Evolutionary conservation across 1,140 invertebrate species (phyloP), one percentile per base, ranked within the genome.

Genomic region (Leptinotarsa undecemlineata): DNA sequence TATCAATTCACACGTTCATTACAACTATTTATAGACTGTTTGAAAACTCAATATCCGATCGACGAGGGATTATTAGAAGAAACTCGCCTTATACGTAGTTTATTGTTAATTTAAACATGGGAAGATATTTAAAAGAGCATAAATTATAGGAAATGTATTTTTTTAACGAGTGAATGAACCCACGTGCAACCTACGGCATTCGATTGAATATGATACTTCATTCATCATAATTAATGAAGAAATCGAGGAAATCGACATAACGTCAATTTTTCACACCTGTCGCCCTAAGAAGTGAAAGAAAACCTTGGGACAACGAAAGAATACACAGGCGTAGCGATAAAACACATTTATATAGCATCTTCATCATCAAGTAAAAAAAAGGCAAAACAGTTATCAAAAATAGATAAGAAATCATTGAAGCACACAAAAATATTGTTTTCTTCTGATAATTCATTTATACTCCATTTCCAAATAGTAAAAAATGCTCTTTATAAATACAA

Each of bases 91-190:
- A 23, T 66, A 66, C 26, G 63, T 66, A 33, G 11, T 66, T 66
- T 66, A 66, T 66, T 15, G 63, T 66, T 66, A 66, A 66, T 66
- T 66, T 66, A 66, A 66, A 66, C 63, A 66, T 66, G 63, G 63
- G 63, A 66, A 15, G 26, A 33, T 66, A 66, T 66, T 66, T 66
- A 66, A 66, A 23, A 23, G 20, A 33, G 63, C 26, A 66, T 66
- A 66, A 66, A 66, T 66, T 66, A 23, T n/a, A 23, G 63, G 20
- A n/a, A 19, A 26, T 14, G 14, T 42, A n/a, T n/a, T 26, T 68
- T 68, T 68, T 47, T 42, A 68, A 57, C 51, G 51, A 42, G n/a
- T 42, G 33, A 68, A 42, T 42, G 66, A 68, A 47, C 33, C 66
- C 23, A 42, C 42, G 66, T 64, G 62, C 11, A 21, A 21, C 66